A percentile compares a stretch with the other conserved stretches of the same genome.
Conservation (phyloP, 2,797 vertebrate genomes). For the Falco columbarius region DNA sequence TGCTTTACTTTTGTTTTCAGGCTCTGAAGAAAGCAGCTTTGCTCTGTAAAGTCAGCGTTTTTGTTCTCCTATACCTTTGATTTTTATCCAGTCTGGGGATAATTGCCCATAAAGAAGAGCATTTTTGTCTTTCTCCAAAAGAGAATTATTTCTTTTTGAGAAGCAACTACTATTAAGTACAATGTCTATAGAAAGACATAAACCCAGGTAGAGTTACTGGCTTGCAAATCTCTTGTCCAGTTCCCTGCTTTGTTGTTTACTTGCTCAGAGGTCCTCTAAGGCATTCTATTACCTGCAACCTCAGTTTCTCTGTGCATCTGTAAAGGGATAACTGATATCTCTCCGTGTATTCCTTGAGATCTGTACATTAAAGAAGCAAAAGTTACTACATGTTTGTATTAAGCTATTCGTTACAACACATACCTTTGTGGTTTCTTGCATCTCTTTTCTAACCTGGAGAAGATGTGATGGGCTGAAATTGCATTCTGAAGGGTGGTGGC, state of each 20-base stretch:
- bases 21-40: not conserved
- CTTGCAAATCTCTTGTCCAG: not conserved
- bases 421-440: not conserved
- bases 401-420: not conserved
- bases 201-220: not conserved
- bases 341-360: accelerated
- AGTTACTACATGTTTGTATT: not conserved
- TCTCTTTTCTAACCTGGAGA: not conserved
- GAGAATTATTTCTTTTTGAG: not conserved
- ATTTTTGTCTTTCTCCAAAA: not conserved
- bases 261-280: not conserved
- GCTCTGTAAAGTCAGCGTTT: not conserved
- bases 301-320: not conserved
- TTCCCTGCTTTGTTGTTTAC: not conserved
- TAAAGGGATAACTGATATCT: not conserved
- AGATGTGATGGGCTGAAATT: not conserved
- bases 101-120: not conserved
- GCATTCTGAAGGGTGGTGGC: not conserved
- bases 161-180: not conserved
- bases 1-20: not conserved
- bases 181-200: not conserved
- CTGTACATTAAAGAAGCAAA: not conserved
- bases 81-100: not conserved
- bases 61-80: not conserved
- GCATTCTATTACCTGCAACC: not conserved